Base-by-base conservation (phyloP, 2,888 invertebrate species). In the Cephus pygmeus region DNA sequence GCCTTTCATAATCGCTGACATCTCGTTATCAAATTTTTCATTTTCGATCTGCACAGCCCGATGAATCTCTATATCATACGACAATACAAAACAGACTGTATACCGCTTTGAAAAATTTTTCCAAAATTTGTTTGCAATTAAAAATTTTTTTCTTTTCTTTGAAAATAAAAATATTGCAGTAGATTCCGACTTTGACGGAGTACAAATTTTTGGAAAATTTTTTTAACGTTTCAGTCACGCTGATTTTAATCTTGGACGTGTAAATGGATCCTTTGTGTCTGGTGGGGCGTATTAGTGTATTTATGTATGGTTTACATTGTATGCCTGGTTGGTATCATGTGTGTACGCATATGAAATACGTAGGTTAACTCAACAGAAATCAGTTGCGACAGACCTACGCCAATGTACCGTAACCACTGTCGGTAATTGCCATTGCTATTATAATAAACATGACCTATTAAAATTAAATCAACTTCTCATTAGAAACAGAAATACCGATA, bases 391-490 rank as follows among this genome's bases (percentile, higher is more conserved):
- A 76, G 71, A 23, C 76, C n/a, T 56, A 73, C 34, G 75, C 75
- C 56, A 40, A 75, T 75, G 35, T 75, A 75, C 56, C 40, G 40
- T 35, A 35, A 75, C 75, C 40, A 34, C 75, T n/a, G 68, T 40
- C 34, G 77, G 83, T 84, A 86, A 86, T 85, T 85, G 81, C 79
- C 79, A 80, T 71, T 77, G 80, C 81, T 81, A 82, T 83, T 85
- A 82, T 83, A 83, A 83, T 80, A 83, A 84, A 81, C 83, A 79
- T 81, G 84, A 84, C 82, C 86, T 85, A 86, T 85, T 86, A 84
- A 85, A 87, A 86, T 82, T 84, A 82, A 87, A 86, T 86, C 84
- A 85, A 87, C 84, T 87, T 85, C 85, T 86, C 85, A 83, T 87
- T 85, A 85, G 82, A 81, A 79, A 79, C 76, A 79, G 77, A 81